A percentile compares a stretch with the other conserved stretches of the same genome.
Evolutionary conservation across 2,113 vertebrate species (phyloP).

Genomic region (Labrus mixtus): DNA sequence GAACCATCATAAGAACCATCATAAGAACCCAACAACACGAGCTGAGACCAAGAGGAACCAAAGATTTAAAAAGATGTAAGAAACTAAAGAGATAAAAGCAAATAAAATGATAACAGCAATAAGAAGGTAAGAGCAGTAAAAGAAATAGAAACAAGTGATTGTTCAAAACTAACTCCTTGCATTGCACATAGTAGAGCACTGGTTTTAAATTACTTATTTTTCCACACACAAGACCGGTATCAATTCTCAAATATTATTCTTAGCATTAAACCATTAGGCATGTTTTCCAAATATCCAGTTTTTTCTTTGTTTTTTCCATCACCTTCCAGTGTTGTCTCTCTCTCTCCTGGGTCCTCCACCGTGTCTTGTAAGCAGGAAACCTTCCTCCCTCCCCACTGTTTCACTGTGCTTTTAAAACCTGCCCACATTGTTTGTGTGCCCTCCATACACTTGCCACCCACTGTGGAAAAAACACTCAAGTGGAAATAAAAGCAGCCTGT

Average conservation of each 20-base stretch:
- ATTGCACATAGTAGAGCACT: no score
- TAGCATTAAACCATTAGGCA: not conserved
- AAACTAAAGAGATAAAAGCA: no score
- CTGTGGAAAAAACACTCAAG: slow-evolving; percentile 33
- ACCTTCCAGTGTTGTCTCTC: not conserved
- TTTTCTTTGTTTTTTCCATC: not conserved
- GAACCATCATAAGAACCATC: no score
- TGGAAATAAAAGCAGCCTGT: slow-evolving; percentile 35
- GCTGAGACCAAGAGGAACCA: no score
- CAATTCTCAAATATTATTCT: not conserved
- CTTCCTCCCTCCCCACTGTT: slow-evolving; percentile 36
- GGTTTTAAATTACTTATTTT: no score
- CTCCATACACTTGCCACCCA: slow-evolving; percentile 27
- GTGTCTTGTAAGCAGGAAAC: slow-evolving; percentile 21
- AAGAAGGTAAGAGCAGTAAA: no score
- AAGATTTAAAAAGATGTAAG: no score
- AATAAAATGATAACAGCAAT: no score
- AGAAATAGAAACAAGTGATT: no score
- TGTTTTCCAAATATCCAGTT: not conserved
- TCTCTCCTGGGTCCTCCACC: slow-evolving; percentile 14
- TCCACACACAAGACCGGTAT: no score
- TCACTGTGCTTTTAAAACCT: slow-evolving; percentile 41
- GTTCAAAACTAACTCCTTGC: no score
- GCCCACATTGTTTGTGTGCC: slow-evolving; percentile 27
- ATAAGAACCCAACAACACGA: no score